Base-by-base conservation (phyloP, 1,140 invertebrate genomes). In the Lordiphosa collinella region DNA sequence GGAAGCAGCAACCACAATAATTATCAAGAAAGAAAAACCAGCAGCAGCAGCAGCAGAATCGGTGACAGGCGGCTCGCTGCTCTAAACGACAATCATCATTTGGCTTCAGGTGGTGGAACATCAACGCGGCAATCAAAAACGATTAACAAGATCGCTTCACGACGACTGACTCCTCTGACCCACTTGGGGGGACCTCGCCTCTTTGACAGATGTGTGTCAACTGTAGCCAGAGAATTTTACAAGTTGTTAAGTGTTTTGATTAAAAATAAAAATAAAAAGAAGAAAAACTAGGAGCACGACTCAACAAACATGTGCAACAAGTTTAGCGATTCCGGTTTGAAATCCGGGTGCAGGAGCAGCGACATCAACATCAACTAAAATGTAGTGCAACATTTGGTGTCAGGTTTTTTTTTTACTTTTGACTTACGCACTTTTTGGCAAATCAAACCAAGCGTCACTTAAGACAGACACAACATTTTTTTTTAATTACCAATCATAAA, bases 241-340 rank as follows among this genome's bases (percentile, higher is more conserved):
- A 82, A 76, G 78, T 84, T 84, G 78, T 78, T 84, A 82, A 84
- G 72, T 82, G 78, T 62, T 84, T 84, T 73, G 69, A 62, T 78
- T 78, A 82, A 63, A 71, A 43, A 49, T 46, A 47, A 51, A 57
- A 40, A 52, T 22, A 22, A 9, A 13, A 51, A 53, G 6, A 55
- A 54, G 9, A 54, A 47, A 50, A 51, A 70, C 71, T 80, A 72
- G 76, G 58, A 84, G 82, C 70, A 70, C 38, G 37, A 56, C 43
- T 25, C 32, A 51, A 54, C 52, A 53, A 78, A 73, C 78, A 69
- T 82, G 76, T 84, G 76, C 76, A 82, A 82, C 78, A 78, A 84
- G 78, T 82, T 78, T 76, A 59, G 40, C 72, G 69, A 80, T 66
- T 76, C 78, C 78, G 78, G 76, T 84, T 80, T 84, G 37, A 61